Evolutionary conservation across 1,140 invertebrate species (phyloP).

Genomic region (Bombus picipes): DNA sequence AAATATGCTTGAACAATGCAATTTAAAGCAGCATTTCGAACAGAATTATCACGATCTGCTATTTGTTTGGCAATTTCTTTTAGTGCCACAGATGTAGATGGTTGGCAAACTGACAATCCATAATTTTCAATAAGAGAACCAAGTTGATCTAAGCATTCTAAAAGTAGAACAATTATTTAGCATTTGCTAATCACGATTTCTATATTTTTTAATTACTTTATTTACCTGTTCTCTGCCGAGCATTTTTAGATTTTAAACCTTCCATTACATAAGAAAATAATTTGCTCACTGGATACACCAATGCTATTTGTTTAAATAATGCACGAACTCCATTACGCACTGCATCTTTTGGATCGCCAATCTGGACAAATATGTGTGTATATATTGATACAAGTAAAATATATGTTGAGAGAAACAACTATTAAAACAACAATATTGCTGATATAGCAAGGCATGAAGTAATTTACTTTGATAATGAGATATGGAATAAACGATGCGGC

Average conservation of each 20-base stretch:
- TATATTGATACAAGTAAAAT: not conserved
- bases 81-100: conserved; percentile 89
- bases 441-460: not conserved
- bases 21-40: conserved; percentile 97
- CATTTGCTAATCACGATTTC: not conserved
- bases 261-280: conserved; percentile 96
- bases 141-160: conserved; percentile 96
- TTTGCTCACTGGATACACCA: conserved; percentile 94
- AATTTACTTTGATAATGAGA: conserved; percentile 91
- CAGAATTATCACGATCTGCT: conserved; percentile 97
- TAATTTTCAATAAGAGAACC: conserved; percentile 93
- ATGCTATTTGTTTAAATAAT: conserved; percentile 92
- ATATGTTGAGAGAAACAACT: conserved; percentile 15
- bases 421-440: not conserved
- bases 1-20: conserved; percentile 95
- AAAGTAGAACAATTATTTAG: conserved; percentile 7
- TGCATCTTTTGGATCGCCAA: conserved; percentile 98
- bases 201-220: conserved; percentile 13
- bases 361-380: conserved; percentile 81
- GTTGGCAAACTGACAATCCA: conserved; percentile 93
- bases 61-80: conserved; percentile 97
- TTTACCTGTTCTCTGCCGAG: conserved; percentile 93
- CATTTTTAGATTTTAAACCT: conserved; percentile 97
- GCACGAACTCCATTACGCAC: conserved; percentile 93
- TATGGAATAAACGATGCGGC: conserved; percentile 97